A percentile compares a stretch with the other conserved stretches of the same genome.
phyloP scores from a whole-genome alignment of 2,113 vertebrate genomes.

The Sporophila hypoxantha region DNA sequence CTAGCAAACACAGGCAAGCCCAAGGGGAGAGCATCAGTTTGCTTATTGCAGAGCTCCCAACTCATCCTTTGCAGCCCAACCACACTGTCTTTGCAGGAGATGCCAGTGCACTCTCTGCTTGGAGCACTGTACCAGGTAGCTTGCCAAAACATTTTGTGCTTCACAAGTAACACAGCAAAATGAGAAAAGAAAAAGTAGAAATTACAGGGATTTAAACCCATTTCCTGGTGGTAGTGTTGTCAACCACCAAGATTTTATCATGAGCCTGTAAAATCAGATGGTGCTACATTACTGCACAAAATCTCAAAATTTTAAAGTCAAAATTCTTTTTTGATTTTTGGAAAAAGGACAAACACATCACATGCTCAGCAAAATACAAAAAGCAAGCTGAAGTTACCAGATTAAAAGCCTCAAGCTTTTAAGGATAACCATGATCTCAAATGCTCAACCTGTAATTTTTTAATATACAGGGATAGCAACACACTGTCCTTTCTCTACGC shows the following conservation, averaged over 20 bases:
- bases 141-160: neutral
- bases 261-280: neutral
- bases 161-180: neutral
- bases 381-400: neutral
- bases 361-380: neutral
- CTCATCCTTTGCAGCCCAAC: neutral
- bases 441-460: slow-evolving; percentile 1
- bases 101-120: neutral
- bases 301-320: neutral
- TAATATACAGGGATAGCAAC: neutral
- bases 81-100: neutral
- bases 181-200: neutral
- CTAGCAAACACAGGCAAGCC: neutral
- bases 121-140: neutral
- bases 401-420: neutral
- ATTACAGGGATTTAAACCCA: neutral
- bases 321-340: neutral
- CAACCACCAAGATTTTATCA: neutral
- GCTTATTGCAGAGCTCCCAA: neutral
- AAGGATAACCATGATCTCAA: neutral
- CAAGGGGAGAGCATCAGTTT: neutral
- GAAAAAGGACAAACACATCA: neutral
- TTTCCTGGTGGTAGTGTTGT: neutral
- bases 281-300: neutral
- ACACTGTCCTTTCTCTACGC: neutral